phyloP scores from a whole-genome alignment of 2,888 invertebrate genomes.

The Sipha maydis region DNA sequence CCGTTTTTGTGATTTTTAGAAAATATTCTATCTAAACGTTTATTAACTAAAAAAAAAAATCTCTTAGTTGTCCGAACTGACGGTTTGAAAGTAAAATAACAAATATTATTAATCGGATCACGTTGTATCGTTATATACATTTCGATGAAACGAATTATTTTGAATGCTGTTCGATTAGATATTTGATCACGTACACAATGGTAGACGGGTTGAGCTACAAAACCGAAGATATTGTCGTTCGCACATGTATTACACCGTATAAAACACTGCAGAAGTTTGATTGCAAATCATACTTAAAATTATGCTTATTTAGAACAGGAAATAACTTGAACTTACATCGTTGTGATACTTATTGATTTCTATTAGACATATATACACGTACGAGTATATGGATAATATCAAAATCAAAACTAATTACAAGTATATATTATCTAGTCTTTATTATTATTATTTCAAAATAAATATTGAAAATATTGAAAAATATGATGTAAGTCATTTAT shows the following conservation, averaged over 20 bases:
- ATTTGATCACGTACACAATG: background rate
- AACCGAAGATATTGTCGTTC: background rate
- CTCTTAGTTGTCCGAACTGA: background rate
- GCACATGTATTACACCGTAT: background rate
- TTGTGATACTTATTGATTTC: background rate
- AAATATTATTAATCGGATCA: slow-evolving; percentile 5
- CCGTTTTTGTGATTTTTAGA: background rate
- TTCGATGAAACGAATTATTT: background rate
- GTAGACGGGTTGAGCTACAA: background rate
- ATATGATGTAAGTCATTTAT: too few relatives aligned
- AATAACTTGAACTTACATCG: background rate
- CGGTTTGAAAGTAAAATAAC: background rate
- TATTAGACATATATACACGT: too few relatives aligned
- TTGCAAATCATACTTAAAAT: background rate
- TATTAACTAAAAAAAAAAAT: background rate
- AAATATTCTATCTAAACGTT: background rate
- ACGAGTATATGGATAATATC: too few relatives aligned
- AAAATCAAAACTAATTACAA: too few relatives aligned
- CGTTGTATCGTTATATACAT: background rate
- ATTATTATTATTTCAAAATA: too few relatives aligned
- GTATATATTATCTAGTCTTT: too few relatives aligned
- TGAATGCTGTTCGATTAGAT: slow-evolving; percentile 14
- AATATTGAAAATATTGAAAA: too few relatives aligned
- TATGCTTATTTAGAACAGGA: background rate
- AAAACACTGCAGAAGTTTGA: background rate